Evolutionary conservation across 2,797 vertebrate species (phyloP).

Genomic region (Lithobates sylvaticus): DNA sequence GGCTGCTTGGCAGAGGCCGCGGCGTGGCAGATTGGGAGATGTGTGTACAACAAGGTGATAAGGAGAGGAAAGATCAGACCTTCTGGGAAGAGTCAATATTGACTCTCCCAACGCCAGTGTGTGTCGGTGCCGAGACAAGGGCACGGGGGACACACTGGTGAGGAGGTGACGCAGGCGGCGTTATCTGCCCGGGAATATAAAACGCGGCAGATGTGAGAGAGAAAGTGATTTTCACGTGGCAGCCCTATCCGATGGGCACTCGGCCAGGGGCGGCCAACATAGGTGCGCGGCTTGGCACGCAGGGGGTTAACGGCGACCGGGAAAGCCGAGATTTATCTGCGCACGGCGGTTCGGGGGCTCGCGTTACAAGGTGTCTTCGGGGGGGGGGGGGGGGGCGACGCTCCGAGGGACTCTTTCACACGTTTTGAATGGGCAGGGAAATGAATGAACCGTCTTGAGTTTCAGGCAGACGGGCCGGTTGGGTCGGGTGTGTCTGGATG

Average conservation of each 20-base stretch:
- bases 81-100: constrained; percentile 32
- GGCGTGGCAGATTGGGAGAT: not conserved
- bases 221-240: not conserved
- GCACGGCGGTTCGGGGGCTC: not conserved
- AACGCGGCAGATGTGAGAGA: not conserved
- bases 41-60: constrained; percentile 8
- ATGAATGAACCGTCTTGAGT: not conserved
- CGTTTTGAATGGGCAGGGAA: not conserved
- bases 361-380: not conserved
- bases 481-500: not conserved
- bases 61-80: constrained; percentile 39
- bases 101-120: not conserved
- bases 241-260: not conserved
- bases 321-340: too few relatives aligned
- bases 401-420: too few relatives aligned
- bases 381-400: too few relatives aligned
- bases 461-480: constrained; percentile 4
- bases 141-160: not conserved
- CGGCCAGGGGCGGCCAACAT: not conserved
- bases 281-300: too few relatives aligned
- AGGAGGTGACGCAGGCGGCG: not conserved
- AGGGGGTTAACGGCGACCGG: not conserved
- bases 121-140: constrained; percentile 1
- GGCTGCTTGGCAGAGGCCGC: not conserved
- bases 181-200: constrained; percentile 1